Base-by-base conservation (phyloP, 2,797 vertebrate genomes). In the Mallotus villosus region DNA sequence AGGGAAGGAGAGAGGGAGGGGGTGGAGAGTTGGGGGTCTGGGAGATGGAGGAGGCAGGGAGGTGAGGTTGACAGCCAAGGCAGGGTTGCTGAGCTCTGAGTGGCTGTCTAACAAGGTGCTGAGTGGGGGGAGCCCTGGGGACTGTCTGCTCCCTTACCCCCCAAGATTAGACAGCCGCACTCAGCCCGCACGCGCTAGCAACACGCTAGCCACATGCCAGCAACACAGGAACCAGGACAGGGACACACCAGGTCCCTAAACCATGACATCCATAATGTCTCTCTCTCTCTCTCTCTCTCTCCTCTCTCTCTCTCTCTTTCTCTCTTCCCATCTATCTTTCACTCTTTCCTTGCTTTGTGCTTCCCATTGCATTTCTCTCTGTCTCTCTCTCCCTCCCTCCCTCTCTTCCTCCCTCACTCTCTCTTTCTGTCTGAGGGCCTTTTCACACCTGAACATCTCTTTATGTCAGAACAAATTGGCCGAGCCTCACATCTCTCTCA, bases 401-500 rank as follows among this genome's bases (percentile, higher is more conserved):
- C 76, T 75, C 77, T 74, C 83, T 85, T 65, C 78, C 60, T 64
- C 70, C 61, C 72, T 73, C 74, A 80, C 73, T 74, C 68, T 75
- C 77, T 80, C 68, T 74, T 77, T 73, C 79, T 78, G 78, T 86
- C 85, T 86, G 88, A 84, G 87, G 89, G 91, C 90, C 90, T 91
- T 86, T 92, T 92, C 91, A 92, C 89, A 93, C 91, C 93, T 93
- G 92, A 94, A 93, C 92, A 94, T 94, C 91, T 94, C 93, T 92
- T 92, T 91, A 90, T 93, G 93, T 96, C 94, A 95, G 91, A 92
- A 95, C 93, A 95, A 95, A 96, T 89, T 92, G 94, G 92, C 87
- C 76, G 61, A 92, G 92, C 89, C 90, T 94, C 92, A 93, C 91
- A 93, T 95, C 94, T 94, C 85, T 93, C 85, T 89, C 88, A 91